Conservation (phyloP, 2,797 vertebrate species). For the Lutjanus argentimaculatus region DNA sequence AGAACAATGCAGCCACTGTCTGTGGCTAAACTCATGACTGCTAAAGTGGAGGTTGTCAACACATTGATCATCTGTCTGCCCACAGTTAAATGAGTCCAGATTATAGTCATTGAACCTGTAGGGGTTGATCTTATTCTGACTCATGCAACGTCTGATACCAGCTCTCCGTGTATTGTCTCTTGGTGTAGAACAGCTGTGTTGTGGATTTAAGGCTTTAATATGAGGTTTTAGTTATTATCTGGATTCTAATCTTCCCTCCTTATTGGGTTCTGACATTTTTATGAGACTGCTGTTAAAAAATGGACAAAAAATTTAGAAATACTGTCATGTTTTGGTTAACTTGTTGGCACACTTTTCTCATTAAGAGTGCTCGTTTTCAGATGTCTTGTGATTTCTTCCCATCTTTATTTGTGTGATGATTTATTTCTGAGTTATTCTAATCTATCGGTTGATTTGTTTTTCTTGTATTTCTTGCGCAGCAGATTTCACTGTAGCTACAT, state of each 20-base stretch:
- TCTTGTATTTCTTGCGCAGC: neutral
- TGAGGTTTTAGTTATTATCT: constrained; percentile 10
- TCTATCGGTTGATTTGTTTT: neutral
- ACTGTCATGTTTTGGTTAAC: neutral
- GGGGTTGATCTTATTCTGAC: constrained; percentile 31
- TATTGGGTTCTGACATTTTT: constrained; percentile 37
- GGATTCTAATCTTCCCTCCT: constrained; percentile 24
- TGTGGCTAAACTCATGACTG: constrained; percentile 34
- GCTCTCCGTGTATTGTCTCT: constrained; percentile 14
- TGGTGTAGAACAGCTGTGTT: constrained; percentile 63
- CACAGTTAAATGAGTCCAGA: constrained; percentile 64
- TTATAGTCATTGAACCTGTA: constrained; percentile 70
- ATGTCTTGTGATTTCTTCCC: no score
- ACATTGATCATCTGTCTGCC: constrained; percentile 50
- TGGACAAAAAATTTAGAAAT: no score
- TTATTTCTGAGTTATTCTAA: neutral
- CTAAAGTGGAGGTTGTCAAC: constrained; percentile 68
- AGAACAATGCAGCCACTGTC: constrained; percentile 65
- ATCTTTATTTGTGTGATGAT: neutral
- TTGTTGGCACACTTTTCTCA: no score
- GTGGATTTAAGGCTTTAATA: constrained; percentile 61
- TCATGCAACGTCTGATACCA: constrained; percentile 30
- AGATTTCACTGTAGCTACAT: neutral
- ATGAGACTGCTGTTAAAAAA: constrained; percentile 13
- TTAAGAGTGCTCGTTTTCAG: no score